Percentiles rank a stretch among this genome's conserved stretches.
phyloP scores from a whole-genome alignment of 2,888 invertebrate genomes.

The Agriopis marginaria region DNA sequence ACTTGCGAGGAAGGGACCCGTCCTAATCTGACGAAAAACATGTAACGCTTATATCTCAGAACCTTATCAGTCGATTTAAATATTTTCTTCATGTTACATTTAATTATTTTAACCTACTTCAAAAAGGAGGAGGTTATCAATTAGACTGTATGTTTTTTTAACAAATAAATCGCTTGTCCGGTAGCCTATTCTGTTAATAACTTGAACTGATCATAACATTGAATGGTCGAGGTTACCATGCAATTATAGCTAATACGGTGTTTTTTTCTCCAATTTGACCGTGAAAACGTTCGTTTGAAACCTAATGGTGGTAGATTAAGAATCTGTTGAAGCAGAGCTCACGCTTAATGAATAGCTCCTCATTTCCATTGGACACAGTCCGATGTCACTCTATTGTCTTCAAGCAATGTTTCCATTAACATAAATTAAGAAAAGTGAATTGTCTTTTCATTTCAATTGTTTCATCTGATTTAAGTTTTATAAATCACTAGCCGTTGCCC shows the following conservation, averaged over 20 bases:
- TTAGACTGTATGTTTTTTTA: no score
- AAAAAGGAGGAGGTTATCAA: no score
- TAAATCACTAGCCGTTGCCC: no score
- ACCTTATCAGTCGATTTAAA: no score
- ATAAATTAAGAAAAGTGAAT: conserved; percentile 16
- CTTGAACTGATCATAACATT: conserved; percentile 26
- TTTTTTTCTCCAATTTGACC: conserved; percentile 50
- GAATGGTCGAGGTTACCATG: conserved; percentile 47
- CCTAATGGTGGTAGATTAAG: conserved; percentile 41
- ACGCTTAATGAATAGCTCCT: conserved; percentile 20
- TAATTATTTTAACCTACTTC: no score
- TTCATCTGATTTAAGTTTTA: not conserved
- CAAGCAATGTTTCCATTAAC: conserved; percentile 15
- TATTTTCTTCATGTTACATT: no score
- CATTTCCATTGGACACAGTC: conserved; percentile 13
- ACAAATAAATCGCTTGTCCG: no score
- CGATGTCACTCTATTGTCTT: conserved; percentile 19
- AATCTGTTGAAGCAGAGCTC: conserved; percentile 39
- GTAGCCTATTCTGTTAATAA: not conserved
- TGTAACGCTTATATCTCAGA: no score
- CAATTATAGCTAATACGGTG: conserved; percentile 51
- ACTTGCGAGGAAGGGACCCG: no score
- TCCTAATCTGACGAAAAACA: no score
- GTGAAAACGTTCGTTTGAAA: conserved; percentile 47
- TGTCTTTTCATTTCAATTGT: conserved; percentile 21